Conservation (phyloP, 2,888 invertebrate species). For the Lycaena phlaeas region DNA sequence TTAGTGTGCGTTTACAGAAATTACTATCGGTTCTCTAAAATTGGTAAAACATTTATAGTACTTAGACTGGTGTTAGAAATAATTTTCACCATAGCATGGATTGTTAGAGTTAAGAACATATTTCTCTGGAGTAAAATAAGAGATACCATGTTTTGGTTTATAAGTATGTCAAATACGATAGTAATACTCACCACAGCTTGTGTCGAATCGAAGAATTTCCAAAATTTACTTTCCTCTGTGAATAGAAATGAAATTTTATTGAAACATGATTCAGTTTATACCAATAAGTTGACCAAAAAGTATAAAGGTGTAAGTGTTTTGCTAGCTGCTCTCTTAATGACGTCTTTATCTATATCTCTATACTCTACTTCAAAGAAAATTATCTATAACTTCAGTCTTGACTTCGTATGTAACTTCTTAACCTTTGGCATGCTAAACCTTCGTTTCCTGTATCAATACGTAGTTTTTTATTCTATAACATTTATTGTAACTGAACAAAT, state of each 20-base stretch:
- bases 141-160: not conserved
- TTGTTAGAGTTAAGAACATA: not conserved
- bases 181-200: no score
- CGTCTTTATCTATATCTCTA: not conserved
- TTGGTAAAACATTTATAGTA: not conserved
- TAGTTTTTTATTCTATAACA: not conserved
- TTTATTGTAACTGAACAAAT: not conserved
- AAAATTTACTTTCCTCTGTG: not conserved
- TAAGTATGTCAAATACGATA: not conserved
- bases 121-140: not conserved
- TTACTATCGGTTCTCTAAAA: not conserved
- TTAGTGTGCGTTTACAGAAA: not conserved
- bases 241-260: not conserved
- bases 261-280: not conserved
- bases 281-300: not conserved
- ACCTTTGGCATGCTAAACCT: not conserved
- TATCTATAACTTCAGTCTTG: not conserved
- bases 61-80: no score
- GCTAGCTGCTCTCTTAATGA: not conserved
- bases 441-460: not conserved
- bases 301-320: not conserved
- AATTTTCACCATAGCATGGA: not conserved
- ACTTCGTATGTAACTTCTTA: not conserved
- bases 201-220: not conserved
- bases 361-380: not conserved